Percentiles rank a stretch among this genome's conserved stretches.
Conservation (phyloP, 2,113 vertebrate genomes). For the Alces alces region DNA sequence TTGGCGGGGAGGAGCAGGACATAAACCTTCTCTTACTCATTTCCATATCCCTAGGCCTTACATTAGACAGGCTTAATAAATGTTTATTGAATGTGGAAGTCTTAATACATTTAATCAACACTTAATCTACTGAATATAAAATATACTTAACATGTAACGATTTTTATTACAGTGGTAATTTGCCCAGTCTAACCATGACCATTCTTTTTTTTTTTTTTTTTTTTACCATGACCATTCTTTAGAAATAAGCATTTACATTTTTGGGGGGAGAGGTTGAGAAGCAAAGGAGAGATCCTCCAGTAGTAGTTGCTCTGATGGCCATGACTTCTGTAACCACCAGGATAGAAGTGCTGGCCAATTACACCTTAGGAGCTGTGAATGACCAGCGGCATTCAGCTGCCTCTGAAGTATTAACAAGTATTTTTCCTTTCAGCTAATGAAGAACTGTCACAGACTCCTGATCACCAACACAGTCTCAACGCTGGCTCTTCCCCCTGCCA, state of each 20-base stretch:
- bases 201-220: too few relatives aligned
- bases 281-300: not conserved
- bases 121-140: not conserved
- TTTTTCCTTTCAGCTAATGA: constrained; percentile 80
- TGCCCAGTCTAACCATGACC: not conserved
- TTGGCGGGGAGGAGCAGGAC: not conserved
- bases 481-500: not conserved
- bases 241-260: not conserved
- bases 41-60: not conserved
- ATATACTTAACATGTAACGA: not conserved
- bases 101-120: not conserved
- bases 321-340: not conserved
- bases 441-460: constrained; percentile 61
- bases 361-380: not conserved
- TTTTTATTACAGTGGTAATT: not conserved
- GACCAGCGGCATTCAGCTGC: not conserved
- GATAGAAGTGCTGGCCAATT: not conserved
- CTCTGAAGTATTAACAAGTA: not conserved
- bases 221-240: not conserved
- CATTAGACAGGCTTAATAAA: not conserved
- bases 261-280: not conserved
- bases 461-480: not conserved
- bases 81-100: not conserved
- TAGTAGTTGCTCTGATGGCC: not conserved
- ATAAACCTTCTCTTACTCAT: not conserved